These are phyloP conservation scores for Drosophila recens DNA, from an alignment of 2,888 invertebrate species.

Conservation along the genomic window DNA sequence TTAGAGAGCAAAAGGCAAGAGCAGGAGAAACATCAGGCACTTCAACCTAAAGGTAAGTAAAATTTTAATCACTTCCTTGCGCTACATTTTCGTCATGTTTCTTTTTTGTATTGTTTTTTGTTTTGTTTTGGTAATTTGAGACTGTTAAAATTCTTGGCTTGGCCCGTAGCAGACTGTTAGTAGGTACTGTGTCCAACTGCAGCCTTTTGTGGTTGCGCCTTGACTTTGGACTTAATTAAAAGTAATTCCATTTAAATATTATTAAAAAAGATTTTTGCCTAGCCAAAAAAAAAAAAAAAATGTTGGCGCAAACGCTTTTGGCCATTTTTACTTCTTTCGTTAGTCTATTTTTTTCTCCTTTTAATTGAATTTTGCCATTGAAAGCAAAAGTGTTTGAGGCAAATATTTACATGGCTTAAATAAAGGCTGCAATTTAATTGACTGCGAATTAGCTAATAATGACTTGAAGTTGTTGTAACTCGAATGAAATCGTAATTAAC, in stretches of 20 bases:
- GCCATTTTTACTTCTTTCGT: constrained; percentile 41
- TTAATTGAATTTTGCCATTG: constrained; percentile 57
- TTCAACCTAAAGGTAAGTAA: constrained; percentile 54
- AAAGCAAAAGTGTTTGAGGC: constrained; percentile 58
- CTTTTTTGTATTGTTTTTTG: constrained; percentile 21
- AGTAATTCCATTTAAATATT: constrained; percentile 76
- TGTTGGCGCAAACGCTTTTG: constrained; percentile 24
- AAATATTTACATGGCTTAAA: constrained; percentile 56
- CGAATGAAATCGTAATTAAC: constrained; percentile 26
- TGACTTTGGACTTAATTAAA: constrained; percentile 72
- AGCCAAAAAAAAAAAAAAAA: constrained; percentile 33
- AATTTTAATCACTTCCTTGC: constrained; percentile 75
- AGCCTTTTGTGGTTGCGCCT: constrained; percentile 63
- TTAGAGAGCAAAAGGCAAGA: constrained; percentile 26
- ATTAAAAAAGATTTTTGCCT: constrained; percentile 59
- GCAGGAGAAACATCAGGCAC: constrained; percentile 17
- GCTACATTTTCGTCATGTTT: constrained; percentile 43
- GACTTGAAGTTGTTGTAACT: background rate
- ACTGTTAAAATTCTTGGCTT: constrained; percentile 69
- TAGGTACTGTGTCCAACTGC: constrained; percentile 20
- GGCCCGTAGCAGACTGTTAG: constrained; percentile 32
- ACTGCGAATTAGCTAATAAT: constrained; percentile 45
- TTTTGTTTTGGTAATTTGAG: constrained; percentile 69
- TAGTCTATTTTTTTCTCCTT: constrained; percentile 24
- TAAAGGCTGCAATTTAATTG: constrained; percentile 40